Conservation (phyloP, 2,113 vertebrate genomes). For the Ageneiosus marmoratus region DNA sequence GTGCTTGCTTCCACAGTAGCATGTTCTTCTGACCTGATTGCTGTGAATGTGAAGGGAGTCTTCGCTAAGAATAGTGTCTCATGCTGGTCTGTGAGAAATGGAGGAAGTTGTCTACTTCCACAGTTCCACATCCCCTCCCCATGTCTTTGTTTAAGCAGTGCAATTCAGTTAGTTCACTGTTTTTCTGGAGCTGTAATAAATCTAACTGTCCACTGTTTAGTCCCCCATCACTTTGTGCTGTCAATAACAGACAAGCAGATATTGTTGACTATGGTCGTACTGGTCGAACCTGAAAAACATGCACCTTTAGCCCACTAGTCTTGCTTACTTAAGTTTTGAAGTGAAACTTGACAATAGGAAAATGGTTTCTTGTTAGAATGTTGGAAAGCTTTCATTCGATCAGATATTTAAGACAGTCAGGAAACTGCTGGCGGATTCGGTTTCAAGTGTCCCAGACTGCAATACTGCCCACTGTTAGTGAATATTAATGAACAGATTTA, state of each 20-base stretch:
- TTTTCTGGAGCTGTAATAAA: neutral
- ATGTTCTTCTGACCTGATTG: neutral
- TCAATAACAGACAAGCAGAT: neutral
- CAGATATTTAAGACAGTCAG: too few relatives aligned
- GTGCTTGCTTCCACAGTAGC: constrained; percentile 36
- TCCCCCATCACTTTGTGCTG: neutral
- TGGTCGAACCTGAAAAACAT: neutral
- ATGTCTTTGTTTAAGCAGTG: constrained; percentile 23
- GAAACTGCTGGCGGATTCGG: neutral
- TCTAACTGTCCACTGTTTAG: neutral
- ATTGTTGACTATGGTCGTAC: neutral
- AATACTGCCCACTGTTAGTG: neutral
- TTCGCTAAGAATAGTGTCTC: constrained; percentile 54
- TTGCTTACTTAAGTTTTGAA: neutral
- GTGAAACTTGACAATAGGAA: neutral
- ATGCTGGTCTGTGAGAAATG: constrained; percentile 36
- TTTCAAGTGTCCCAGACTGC: neutral
- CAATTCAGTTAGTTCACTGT: constrained; percentile 20
- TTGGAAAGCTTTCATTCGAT: neutral
- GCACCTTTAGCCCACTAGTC: neutral
- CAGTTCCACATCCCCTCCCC: constrained; percentile 40
- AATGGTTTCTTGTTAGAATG: neutral
- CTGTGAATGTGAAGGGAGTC: constrained; percentile 22
- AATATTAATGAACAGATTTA: neutral
- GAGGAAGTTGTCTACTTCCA: constrained; percentile 49